A percentile compares a stretch with the other conserved stretches of the same genome.
Conservation (phyloP, 2,888 invertebrate genomes). For the Spodoptera picta region DNA sequence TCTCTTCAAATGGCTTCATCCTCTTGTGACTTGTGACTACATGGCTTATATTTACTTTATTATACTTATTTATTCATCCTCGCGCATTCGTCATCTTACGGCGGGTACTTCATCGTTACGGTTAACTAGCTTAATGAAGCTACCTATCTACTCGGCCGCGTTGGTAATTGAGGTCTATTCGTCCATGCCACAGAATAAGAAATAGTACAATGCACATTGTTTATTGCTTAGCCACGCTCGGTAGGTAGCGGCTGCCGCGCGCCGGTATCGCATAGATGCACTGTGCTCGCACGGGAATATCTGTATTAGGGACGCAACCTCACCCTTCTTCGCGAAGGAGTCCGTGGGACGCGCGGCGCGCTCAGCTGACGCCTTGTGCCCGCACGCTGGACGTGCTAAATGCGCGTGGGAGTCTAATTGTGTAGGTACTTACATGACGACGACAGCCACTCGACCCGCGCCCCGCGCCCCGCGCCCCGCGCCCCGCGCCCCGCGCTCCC, state of each 20-base stretch:
- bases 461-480: not conserved
- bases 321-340: not conserved
- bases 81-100: conserved; percentile 7
- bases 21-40: no score
- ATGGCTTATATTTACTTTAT: conserved; percentile 18
- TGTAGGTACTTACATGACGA: conserved; percentile 51
- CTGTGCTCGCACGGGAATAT: no score
- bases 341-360: conserved; percentile 35
- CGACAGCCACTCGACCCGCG: conserved; percentile 21
- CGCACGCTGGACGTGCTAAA: conserved; percentile 21
- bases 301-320: no score
- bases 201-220: no score
- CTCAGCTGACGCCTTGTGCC: conserved; percentile 1
- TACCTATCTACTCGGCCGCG: conserved; percentile 39
- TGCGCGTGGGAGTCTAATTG: conserved; percentile 64
- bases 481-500: not conserved
- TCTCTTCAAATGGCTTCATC: no score
- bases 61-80: conserved; percentile 26
- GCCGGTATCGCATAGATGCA: not conserved
- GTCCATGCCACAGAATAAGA: not conserved
- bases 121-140: conserved; percentile 52
- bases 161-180: conserved; percentile 36
- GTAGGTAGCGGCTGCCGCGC: not conserved
- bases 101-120: conserved; percentile 7
- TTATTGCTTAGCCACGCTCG: not conserved